Evolutionary conservation across 2,888 invertebrate genomes (phyloP), one percentile per base, ranked within the genome.

Genomic region (Folsomia manolachei): DNA sequence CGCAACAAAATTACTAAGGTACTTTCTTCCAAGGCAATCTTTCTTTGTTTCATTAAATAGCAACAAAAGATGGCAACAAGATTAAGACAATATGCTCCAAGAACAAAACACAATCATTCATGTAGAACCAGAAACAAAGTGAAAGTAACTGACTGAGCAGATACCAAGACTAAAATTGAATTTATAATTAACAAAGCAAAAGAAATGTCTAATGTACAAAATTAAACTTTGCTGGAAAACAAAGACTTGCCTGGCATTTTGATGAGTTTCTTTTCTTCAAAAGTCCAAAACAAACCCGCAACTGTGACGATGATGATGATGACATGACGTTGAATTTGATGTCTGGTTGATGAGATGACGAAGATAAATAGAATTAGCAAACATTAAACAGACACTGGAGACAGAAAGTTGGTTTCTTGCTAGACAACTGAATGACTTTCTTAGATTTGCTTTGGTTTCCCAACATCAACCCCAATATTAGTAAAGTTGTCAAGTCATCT

Each of bases 291-390:
- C 39, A 14, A 39, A 14, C 14, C 39, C 39, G 7, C 4, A 4
- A 14, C 19, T 56, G 56, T 56, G 56, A 56, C 56, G 56, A 56
- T 19, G 21, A 56, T 56, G 56, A 56, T 56, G 56, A 56, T 56
- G 56, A n/a, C 21, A n/a, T n/a, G n/a, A n/a, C n/a, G n/a, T n/a
- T n/a, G n/a, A n/a, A n/a, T n/a, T n/a, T n/a, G n/a, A n/a, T n/a
- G n/a, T n/a, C n/a, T n/a, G 4, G 39, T 14, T 39, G 39, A 39
- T 39, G 39, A 39, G 56, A 56, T 18, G 19, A 56, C 56, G 21
- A 56, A 56, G 56, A 56, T 56, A 56, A 56, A 56, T 56, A 56
- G 56, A 56, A 56, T 56, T 56, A 56, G 56, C 56, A 56, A 56
- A 56, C 56, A 56, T 56, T 56, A 39, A 39, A 39, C 19, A 56